A percentile compares a stretch with the other conserved stretches of the same genome.
Conservation (phyloP, 53 echinoderm and acorn worm species). For the Apostichopus leukothele region DNA sequence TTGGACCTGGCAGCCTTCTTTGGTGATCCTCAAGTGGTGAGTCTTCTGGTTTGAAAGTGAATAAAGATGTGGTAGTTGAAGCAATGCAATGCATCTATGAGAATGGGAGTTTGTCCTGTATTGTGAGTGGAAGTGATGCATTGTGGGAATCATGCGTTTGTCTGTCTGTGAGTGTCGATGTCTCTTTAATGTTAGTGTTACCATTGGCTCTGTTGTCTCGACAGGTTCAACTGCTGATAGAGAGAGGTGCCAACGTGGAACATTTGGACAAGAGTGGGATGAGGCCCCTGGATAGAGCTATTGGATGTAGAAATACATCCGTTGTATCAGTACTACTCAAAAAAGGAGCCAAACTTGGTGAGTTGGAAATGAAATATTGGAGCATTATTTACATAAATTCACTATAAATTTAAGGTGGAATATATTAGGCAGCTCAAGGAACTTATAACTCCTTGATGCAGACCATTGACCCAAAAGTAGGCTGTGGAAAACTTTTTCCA, state of each 20-base stretch:
- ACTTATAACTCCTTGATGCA: too few species aligned
- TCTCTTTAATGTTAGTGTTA: neutral
- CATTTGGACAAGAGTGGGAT: conserved; percentile 97
- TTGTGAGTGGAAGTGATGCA: too few species aligned
- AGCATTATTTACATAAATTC: too few species aligned
- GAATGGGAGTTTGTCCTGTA: too few species aligned
- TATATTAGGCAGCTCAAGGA: too few species aligned
- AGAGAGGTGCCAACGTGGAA: conserved; percentile 87
- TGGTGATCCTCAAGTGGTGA: conserved; percentile 98
- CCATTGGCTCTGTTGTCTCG: neutral
- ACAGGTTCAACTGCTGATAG: conserved; percentile 86
- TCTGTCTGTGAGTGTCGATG: neutral
- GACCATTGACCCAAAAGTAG: too few species aligned
- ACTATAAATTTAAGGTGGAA: too few species aligned
- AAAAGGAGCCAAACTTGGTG: conserved; percentile 95
- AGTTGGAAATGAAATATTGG: neutral
- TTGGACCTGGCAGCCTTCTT: conserved; percentile 95
- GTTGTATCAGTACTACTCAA: conserved; percentile 96
- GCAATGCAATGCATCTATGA: too few species aligned
- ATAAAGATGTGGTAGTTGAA: too few species aligned
- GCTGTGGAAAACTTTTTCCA: too few species aligned
- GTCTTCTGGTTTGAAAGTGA: neutral
- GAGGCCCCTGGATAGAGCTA: conserved; percentile 93
- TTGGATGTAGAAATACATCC: conserved; percentile 89
- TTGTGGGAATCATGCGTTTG: neutral